A percentile compares a stretch with the other conserved stretches of the same genome.
These are phyloP conservation scores for Bombus impatiens DNA, from an alignment of 1,140 invertebrate species.

Conservation along the genomic window DNA sequence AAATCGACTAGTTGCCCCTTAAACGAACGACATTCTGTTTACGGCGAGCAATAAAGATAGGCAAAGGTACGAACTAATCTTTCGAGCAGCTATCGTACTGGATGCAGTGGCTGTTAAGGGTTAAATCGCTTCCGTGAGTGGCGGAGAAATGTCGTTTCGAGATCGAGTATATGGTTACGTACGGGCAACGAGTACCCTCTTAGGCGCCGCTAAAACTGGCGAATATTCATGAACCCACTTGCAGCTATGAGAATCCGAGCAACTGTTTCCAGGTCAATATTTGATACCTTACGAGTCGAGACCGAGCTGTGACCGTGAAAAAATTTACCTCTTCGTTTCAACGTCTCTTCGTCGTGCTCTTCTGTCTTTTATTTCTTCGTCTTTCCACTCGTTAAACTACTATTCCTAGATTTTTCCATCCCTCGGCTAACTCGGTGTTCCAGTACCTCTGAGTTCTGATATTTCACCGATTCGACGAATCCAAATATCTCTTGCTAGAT, in stretches of 20 bases:
- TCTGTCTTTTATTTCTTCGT: not conserved
- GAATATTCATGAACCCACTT: constrained; percentile 66
- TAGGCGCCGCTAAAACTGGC: constrained; percentile 52
- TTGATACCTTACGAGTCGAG: constrained; percentile 44
- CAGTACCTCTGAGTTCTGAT: too few relatives aligned
- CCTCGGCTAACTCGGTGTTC: too few relatives aligned
- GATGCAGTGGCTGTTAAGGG: constrained; percentile 40
- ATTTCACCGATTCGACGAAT: too few relatives aligned
- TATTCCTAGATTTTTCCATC: too few relatives aligned
- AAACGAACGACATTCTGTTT: not conserved
- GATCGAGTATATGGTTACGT: constrained; percentile 58
- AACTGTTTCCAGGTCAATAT: constrained; percentile 68
- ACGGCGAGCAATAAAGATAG: constrained; percentile 1
- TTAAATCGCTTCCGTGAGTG: constrained; percentile 54
- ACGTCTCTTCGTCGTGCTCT: too few relatives aligned
- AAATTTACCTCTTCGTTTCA: not conserved
- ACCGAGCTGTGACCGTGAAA: constrained; percentile 34
- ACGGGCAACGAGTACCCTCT: constrained; percentile 54
- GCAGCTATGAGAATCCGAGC: constrained; percentile 62
- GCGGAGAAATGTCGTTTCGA: constrained; percentile 59
- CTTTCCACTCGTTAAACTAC: not conserved
- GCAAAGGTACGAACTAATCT: constrained; percentile 35
- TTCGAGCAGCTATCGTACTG: constrained; percentile 3
- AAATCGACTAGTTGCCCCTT: not conserved
- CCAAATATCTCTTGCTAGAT: too few relatives aligned